Conservation (phyloP, 2,888 invertebrate genomes). For the Brenthis ino region DNA sequence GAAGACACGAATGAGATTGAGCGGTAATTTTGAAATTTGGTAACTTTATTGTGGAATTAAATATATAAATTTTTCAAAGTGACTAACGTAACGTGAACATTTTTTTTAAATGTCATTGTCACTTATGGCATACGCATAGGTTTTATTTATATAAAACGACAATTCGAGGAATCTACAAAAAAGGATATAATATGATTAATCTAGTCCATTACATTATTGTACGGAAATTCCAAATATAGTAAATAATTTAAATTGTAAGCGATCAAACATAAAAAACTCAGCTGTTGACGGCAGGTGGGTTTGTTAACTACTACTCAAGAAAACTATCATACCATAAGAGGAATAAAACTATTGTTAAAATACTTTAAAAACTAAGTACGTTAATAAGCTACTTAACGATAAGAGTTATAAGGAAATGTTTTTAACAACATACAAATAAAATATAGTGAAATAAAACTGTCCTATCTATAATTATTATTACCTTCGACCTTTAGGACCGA, state of each 20-base stretch:
- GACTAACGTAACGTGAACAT: background rate
- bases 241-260: constrained; percentile 34
- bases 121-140: background rate
- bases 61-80: background rate
- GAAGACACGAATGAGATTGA: no score
- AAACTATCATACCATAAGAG: constrained; percentile 36
- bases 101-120: constrained; percentile 4
- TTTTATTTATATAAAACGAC: constrained; percentile 4
- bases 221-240: constrained; percentile 19
- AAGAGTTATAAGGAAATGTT: constrained; percentile 9
- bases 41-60: no score
- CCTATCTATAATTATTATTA: background rate
- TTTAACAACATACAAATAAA: background rate
- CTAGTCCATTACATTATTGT: background rate
- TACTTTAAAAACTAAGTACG: constrained; percentile 18
- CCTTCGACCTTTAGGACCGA: no score
- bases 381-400: constrained; percentile 16
- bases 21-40: no score
- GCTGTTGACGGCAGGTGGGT: constrained; percentile 43
- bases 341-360: constrained; percentile 29
- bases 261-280: constrained; percentile 35
- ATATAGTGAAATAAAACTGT: background rate
- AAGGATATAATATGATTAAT: constrained; percentile 5
- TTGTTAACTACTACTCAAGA: constrained; percentile 27
- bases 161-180: constrained; percentile 1